A percentile compares a stretch with the other conserved stretches of the same genome.
Conservation (phyloP, 2,797 vertebrate species). For the Phaenicophaeus curvirostris region DNA sequence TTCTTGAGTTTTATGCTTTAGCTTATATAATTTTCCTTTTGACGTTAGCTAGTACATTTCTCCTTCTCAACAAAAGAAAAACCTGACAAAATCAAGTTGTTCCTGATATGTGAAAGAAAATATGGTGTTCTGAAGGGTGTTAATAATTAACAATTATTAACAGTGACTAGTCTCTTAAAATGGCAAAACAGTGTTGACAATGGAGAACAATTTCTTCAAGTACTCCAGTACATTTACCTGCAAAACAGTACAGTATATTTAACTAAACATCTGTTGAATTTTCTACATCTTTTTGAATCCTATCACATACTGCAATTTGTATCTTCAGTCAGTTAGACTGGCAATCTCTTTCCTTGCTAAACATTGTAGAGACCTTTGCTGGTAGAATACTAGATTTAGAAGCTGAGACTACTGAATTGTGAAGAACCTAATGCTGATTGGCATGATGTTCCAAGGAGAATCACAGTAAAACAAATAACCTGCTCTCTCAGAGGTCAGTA, state of each 20-base stretch:
- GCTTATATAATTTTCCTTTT: constrained; percentile 40
- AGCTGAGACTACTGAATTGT: background rate
- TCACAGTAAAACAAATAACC: background rate
- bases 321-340: background rate
- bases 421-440: constrained; percentile 36
- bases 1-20: constrained; percentile 19
- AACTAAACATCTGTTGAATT: constrained; percentile 19
- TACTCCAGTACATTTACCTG: constrained; percentile 10
- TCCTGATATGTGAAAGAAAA: constrained; percentile 30
- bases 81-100: constrained; percentile 28
- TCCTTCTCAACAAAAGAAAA: constrained; percentile 12
- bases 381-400: background rate
- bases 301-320: constrained; percentile 1
- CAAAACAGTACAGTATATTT: constrained; percentile 21
- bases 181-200: background rate
- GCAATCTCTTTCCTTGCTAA: background rate
- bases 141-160: background rate
- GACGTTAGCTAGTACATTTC: background rate
- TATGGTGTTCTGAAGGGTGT: constrained; percentile 18
- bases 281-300: constrained; percentile 23
- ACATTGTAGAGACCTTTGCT: background rate
- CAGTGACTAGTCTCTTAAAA: constrained; percentile 37
- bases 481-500: background rate
- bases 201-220: constrained; percentile 34
- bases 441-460: background rate